A percentile compares a stretch with the other conserved stretches of the same genome.
These are phyloP conservation scores for Thalassarche chlororhynchos DNA, from an alignment of 2,113 vertebrate species.

Conservation along the genomic window DNA sequence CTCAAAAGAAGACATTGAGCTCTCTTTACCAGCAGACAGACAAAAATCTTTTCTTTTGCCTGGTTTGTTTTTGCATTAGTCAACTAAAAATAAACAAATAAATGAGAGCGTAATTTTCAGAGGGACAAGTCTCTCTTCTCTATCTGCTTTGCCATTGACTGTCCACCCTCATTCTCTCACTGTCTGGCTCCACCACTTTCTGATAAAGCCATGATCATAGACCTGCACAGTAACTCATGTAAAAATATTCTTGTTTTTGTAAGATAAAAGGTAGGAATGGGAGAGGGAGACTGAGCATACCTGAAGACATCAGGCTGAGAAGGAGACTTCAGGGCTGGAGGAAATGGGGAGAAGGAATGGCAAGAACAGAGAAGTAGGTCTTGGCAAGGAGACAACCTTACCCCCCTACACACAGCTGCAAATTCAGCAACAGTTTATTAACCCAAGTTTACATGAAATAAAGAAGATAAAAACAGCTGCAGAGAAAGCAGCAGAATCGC, in stretches of 20 bases:
- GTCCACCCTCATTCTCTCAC: not conserved
- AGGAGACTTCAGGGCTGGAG: not conserved
- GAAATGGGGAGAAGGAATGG: not conserved
- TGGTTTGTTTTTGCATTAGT: not conserved
- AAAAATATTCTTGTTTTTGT: not conserved
- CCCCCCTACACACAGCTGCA: not conserved
- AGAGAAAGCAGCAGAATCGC: not conserved
- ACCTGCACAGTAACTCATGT: not conserved
- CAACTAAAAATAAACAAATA: not conserved
- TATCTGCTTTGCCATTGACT: not conserved
- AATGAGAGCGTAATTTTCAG: not conserved
- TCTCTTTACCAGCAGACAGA: not conserved
- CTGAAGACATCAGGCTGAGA: not conserved
- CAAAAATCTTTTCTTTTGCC: not conserved
- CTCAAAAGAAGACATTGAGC: not conserved
- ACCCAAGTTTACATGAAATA: not conserved
- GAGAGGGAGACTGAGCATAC: not conserved
- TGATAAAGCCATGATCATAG: not conserved
- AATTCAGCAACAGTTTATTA: not conserved
- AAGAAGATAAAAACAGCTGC: not conserved
- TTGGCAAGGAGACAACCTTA: not conserved
- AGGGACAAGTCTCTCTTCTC: not conserved
- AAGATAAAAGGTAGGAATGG: not conserved
- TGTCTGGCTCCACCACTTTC: not conserved
- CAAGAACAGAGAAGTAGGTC: not conserved